These are phyloP conservation scores for Orientallactaga sibirica DNA, from an alignment of 2,797 vertebrate species.

Conservation along the genomic window DNA sequence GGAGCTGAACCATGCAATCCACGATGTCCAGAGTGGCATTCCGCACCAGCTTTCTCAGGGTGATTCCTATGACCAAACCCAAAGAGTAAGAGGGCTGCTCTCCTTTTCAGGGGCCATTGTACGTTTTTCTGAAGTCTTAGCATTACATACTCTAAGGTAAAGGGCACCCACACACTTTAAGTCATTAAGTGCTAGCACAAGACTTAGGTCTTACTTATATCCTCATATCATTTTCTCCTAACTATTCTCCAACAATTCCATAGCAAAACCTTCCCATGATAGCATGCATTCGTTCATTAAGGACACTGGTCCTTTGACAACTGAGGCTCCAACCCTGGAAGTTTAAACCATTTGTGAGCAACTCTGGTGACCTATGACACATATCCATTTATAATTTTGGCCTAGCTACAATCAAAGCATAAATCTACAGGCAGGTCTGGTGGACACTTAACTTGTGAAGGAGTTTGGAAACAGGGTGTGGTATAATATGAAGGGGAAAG, in stretches of 20 bases:
- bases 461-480: conserved; percentile 4
- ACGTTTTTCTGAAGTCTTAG: conserved; percentile 46
- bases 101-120: conserved; percentile 38
- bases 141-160: not conserved
- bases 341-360: conserved; percentile 46
- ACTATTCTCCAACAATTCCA: conserved; percentile 15
- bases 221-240: conserved; percentile 16
- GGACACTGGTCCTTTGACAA: not conserved
- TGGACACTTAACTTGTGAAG: not conserved
- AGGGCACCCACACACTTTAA: not conserved
- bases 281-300: conserved; percentile 41
- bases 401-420: conserved; percentile 21
- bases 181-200: not conserved
- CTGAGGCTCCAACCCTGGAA: not conserved
- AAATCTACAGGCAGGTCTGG: not conserved
- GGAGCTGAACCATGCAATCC: conserved; percentile 92
- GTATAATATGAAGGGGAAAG: not conserved
- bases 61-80: conserved; percentile 88
- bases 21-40: conserved; percentile 91
- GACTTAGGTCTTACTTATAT: conserved; percentile 47
- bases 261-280: conserved; percentile 43
- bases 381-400: conserved; percentile 47
- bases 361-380: conserved; percentile 4
- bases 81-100: conserved; percentile 51
- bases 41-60: conserved; percentile 91